Evolutionary conservation across 2,888 invertebrate species (phyloP), one percentile per base, ranked within the genome.

Genomic region (Platerodrilus igneus): DNA sequence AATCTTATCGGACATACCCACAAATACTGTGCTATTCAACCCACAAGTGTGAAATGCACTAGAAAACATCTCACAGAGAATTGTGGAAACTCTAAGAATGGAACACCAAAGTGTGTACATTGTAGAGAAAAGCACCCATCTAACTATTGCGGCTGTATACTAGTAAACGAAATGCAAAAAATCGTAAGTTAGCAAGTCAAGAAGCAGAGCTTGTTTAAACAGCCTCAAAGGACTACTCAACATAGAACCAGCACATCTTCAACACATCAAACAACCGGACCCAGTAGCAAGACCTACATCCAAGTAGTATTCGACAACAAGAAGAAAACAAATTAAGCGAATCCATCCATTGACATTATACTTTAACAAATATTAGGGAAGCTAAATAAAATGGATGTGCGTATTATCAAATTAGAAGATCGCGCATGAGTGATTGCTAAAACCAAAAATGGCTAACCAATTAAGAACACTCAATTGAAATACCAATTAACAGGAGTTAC

Each of bases 401-500:
- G 43, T 22, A 35, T 46, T 7, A 31, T 17, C 17, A 46, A 32
- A 34, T 13, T 41, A 14, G 37, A 45, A 36, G 17, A 48, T 21
- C 33, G 43, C 32, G 41, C 41, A 13, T 41, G 27, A 45, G 50
- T 40, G 32, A 47, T 45, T 9, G 41, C 44, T 31, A 38, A 41
- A 29, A 15, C 31, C 6, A 9, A 27, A 41, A 44, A 49, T 49
- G 41, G 15, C 25, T 5, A 40, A 27, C 16, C 31, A 17, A 21
- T 21, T 50, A 16, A 50, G 34, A 37, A 42, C 48, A 33, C 16
- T 39, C 32, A 21, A 27, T 32, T 53, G 47, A 47, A 49, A 48
- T 34, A 39, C 47, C 29, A 52, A 47, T 38, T 43, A 50, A 25
- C 37, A 50, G 20, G 45, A 51, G 36, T 23, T 51, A 21, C 45